Conservation (phyloP, 2,797 vertebrate genomes). For the Falco berigora region DNA sequence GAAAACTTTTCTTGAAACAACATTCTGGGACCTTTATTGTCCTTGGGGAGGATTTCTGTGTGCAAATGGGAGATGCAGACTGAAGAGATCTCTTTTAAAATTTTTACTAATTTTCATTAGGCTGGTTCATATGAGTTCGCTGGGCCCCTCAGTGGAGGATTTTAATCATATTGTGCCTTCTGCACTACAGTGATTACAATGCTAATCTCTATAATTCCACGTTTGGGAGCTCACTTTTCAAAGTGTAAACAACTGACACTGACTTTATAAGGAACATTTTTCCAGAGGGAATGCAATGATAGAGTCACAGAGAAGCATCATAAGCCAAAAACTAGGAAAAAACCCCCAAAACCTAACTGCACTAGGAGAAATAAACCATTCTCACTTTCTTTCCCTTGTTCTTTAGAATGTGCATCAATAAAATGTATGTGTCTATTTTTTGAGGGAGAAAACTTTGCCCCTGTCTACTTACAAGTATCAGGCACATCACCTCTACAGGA, state of each 20-base stretch:
- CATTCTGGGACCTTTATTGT: background rate
- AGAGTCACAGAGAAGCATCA: background rate
- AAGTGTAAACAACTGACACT: background rate
- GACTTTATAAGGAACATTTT: constrained; percentile 1
- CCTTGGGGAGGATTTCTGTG: background rate
- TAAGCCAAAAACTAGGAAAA: background rate
- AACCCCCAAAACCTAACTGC: background rate
- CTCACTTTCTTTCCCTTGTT: background rate
- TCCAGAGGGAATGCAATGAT: background rate
- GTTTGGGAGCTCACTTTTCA: background rate
- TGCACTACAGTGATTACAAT: background rate
- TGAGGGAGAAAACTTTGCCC: background rate
- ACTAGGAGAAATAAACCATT: background rate
- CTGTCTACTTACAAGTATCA: background rate
- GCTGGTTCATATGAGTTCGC: background rate
- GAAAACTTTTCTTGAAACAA: background rate
- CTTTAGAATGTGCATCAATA: background rate
- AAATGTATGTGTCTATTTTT: background rate
- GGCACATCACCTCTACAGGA: background rate
- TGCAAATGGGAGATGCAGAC: background rate
- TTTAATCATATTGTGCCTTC: constrained; percentile 3
- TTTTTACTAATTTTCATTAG: constrained; percentile 6
- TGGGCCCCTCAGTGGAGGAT: background rate
- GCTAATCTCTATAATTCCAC: constrained; percentile 18
- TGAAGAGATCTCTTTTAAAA: background rate